phyloP scores from a whole-genome alignment of 1,140 invertebrate species.

The Mercenaria mercenaria region DNA sequence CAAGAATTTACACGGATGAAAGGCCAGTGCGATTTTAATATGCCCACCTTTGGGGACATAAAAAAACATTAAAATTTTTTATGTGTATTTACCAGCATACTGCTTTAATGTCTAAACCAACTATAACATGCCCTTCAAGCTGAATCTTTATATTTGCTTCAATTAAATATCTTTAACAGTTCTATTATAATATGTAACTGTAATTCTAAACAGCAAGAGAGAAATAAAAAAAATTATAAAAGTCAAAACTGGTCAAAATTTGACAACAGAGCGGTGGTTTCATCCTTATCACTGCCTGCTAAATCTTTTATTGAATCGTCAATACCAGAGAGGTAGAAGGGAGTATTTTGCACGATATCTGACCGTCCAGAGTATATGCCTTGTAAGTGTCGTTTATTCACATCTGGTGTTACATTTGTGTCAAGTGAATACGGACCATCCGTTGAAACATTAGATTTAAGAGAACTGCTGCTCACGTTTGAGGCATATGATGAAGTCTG shows the following conservation, averaged over 20 bases:
- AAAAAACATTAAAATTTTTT: too few relatives aligned
- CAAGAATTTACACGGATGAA: too few relatives aligned
- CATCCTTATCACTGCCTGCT: constrained; percentile 42
- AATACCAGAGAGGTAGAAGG: constrained; percentile 34
- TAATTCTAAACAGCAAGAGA: too few relatives aligned
- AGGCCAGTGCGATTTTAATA: too few relatives aligned
- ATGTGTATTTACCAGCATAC: too few relatives aligned
- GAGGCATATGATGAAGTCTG: background rate
- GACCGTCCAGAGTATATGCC: background rate
- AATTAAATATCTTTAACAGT: too few relatives aligned
- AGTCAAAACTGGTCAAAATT: constrained; percentile 57
- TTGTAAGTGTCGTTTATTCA: constrained; percentile 24
- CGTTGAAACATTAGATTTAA: background rate
- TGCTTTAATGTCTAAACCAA: too few relatives aligned
- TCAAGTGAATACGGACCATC: background rate
- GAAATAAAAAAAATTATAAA: too few relatives aligned
- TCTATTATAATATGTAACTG: too few relatives aligned
- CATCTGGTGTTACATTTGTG: background rate
- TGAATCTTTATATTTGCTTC: too few relatives aligned
- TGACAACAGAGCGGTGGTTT: constrained; percentile 36
- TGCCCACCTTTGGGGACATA: too few relatives aligned
- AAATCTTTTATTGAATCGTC: constrained; percentile 37
- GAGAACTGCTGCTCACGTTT: background rate
- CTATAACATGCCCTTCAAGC: too few relatives aligned
- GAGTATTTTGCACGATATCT: background rate